Evolutionary conservation across 1,140 invertebrate species (phyloP).

Genomic region (Physella acuta): DNA sequence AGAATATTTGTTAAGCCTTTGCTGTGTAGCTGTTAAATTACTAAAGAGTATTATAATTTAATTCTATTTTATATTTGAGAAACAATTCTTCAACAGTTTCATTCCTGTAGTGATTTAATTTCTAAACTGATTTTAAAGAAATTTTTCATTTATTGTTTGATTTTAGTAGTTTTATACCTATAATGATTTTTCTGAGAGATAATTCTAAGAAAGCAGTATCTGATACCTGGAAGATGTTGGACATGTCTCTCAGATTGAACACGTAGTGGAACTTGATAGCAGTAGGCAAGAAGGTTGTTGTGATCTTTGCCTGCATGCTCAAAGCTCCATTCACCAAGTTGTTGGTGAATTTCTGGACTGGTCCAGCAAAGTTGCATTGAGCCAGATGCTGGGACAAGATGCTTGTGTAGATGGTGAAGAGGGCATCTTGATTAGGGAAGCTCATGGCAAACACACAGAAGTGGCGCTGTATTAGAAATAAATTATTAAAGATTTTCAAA

Average conservation of each 20-base stretch:
- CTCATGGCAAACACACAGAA: constrained; percentile 93
- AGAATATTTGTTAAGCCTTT: no score
- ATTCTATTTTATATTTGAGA: no score
- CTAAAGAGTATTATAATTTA: no score
- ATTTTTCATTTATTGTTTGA: no score
- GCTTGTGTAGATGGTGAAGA: constrained; percentile 85
- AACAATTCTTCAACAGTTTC: no score
- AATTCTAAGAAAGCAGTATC: no score
- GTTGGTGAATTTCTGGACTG: constrained; percentile 64
- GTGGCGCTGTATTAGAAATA: constrained; percentile 70
- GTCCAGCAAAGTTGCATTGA: constrained; percentile 73
- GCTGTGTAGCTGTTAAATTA: no score
- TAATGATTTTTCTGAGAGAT: no score
- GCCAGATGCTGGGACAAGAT: constrained; percentile 76
- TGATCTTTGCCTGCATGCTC: constrained; percentile 80
- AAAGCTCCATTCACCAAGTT: constrained; percentile 81
- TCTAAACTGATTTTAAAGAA: no score
- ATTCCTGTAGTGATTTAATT: no score
- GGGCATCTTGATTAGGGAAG: constrained; percentile 82
- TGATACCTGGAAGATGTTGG: constrained; percentile 76
- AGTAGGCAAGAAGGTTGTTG: constrained; percentile 85
- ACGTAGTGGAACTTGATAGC: constrained; percentile 96
- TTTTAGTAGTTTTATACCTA: no score
- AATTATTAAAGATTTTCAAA: no score
- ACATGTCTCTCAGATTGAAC: constrained; percentile 92